phyloP scores from a whole-genome alignment of 2,113 vertebrate genomes.

The Circaetus cinerascens region DNA sequence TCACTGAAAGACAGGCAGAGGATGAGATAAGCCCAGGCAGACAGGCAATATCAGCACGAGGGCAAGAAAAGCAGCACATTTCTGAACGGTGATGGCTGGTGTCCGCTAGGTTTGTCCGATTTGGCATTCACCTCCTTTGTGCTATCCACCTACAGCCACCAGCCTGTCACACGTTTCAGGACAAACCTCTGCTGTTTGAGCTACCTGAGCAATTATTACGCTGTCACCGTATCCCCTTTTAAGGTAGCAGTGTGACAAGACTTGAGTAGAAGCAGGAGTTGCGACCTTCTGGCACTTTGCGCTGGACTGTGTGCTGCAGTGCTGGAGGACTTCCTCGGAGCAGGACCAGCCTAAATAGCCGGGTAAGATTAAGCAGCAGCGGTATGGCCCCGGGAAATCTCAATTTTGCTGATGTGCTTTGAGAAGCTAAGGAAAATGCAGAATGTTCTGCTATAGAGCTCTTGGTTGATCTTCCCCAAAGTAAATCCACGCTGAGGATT shows the following conservation, averaged over 20 bases:
- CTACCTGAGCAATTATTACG: neutral
- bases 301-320: rapidly evolving
- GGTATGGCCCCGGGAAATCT: neutral
- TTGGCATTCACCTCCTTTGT: neutral
- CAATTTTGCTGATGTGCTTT: neutral
- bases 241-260: neutral
- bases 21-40: neutral
- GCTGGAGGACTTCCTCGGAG: neutral
- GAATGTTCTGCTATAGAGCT: neutral
- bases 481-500: neutral
- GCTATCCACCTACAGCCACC: neutral
- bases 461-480: neutral
- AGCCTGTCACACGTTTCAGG: neutral
- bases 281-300: neutral
- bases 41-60: neutral
- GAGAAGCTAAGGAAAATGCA: neutral
- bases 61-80: neutral
- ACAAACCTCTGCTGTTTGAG: neutral
- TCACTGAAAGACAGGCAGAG: neutral
- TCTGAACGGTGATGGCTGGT: neutral
- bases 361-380: neutral
- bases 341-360: neutral
- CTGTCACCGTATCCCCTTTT: neutral
- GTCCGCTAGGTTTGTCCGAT: neutral
- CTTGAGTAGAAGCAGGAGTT: neutral